Conservation (phyloP, 1,140 invertebrate species). For the Sitophilus oryzae region DNA sequence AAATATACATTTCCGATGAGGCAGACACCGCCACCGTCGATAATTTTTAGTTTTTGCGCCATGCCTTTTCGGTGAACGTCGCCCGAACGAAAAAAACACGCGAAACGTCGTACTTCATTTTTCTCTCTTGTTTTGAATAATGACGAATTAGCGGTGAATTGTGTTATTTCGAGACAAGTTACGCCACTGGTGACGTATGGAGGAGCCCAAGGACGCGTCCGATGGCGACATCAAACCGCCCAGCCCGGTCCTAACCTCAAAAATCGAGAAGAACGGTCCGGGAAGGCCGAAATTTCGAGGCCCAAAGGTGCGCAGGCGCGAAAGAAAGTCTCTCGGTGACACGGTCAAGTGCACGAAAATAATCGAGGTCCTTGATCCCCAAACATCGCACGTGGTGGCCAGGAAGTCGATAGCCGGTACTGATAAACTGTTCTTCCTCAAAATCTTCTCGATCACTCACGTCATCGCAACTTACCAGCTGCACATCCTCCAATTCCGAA, state of each 20-base stretch:
- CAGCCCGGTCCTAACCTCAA: not conserved
- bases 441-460: not conserved
- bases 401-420: slow-evolving; percentile 23
- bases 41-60: not conserved
- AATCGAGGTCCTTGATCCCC: slow-evolving; percentile 40
- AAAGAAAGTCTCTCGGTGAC: not conserved
- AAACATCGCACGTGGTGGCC: slow-evolving; percentile 31
- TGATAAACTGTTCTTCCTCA: not conserved
- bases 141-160: not conserved
- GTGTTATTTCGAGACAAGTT: not conserved
- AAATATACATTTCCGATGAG: not conserved
- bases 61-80: not conserved
- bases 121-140: not conserved
- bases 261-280: not conserved
- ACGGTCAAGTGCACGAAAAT: slow-evolving; percentile 32
- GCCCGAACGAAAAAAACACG: no score
- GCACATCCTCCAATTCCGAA: slow-evolving; percentile 53
- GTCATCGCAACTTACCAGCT: slow-evolving; percentile 45
- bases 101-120: no score
- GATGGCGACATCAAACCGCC: not conserved
- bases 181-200: not conserved
- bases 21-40: not conserved
- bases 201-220: not conserved
- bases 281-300: not conserved
- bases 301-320: not conserved